Evolutionary conservation across 2,797 vertebrate genomes (phyloP), one percentile per base, ranked within the genome.

Genomic region (Macrochelys suwanniensis): DNA sequence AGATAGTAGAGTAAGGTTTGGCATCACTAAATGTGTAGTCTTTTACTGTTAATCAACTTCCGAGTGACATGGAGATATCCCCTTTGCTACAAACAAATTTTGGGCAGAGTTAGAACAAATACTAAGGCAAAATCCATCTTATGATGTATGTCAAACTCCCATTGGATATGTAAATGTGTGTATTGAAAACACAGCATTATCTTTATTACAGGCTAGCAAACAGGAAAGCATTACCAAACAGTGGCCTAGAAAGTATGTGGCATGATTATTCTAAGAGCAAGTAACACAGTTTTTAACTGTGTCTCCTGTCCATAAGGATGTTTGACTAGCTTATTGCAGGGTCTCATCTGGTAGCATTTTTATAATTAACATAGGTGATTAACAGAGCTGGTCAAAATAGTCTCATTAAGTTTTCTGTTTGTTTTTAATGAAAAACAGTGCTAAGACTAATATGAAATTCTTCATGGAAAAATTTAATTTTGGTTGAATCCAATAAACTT

Each of bases 41-140:
- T 84, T 88, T 71, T 31, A 8, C 7, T 87, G 56, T 89, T 95
- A 92, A 80, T 93, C 88, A 92, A 94, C 89, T 49, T 84, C 80
- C 74, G 65, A 76, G 74, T 85, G n/a, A 42, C n/a, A 23, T 71
- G 71, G 91, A 68, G 93, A 92, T 85, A 84, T 23, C 45, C 65
- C 16, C 2, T 93, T 94, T 86, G 59, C 83, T 88, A 91, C 87
- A 87, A 53, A 88, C 87, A 89, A 7, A 88, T 51, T 21, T 78
- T 4, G 86, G 84, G 85, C 89, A 80, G 28, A 45, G 11, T 51
- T 65, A 81, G 31, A 56, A 83, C 90, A 88, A 94, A 80, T 11
- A 54, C 23, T 51, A 93, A 42, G 4, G 56, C 45, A 89, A 80
- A 94, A 53, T 6, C 15, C 37, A 85, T 91, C 17, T 56, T 80